phyloP scores from a whole-genome alignment of 2,113 vertebrate species.

The Syngnathoides biaculeatus region DNA sequence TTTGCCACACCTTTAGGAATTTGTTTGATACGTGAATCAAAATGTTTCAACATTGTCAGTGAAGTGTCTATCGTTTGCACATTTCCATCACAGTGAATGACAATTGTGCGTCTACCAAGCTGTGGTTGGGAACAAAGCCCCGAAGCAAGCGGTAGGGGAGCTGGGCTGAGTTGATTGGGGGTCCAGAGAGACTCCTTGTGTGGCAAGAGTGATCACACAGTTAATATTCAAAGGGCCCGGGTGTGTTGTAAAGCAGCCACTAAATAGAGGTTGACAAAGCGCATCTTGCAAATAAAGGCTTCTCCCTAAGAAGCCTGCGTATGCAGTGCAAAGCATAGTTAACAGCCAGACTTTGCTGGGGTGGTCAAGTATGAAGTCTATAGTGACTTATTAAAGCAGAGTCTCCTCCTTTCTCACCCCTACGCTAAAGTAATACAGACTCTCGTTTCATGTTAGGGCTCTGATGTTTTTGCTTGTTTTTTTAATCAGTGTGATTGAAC shows the following conservation, averaged over 20 bases:
- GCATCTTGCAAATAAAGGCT: constrained; percentile 62
- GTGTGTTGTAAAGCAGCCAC: constrained; percentile 66
- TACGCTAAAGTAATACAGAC: constrained; percentile 26
- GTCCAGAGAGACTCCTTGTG: constrained; percentile 67
- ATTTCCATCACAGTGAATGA: constrained; percentile 30
- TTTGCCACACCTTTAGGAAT: constrained; percentile 6
- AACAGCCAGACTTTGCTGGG: constrained; percentile 54
- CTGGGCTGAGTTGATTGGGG: constrained; percentile 33
- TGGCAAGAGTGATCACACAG: constrained; percentile 75
- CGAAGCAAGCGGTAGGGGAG: constrained; percentile 36
- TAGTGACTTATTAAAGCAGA: constrained; percentile 64
- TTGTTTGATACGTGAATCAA: background rate
- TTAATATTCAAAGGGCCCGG: constrained; percentile 74
- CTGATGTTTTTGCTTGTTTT: background rate
- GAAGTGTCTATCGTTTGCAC: background rate
- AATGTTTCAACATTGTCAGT: background rate
- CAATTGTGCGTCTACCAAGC: constrained; percentile 44
- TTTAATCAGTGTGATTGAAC: background rate
- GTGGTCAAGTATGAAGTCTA: constrained; percentile 66
- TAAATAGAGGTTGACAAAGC: constrained; percentile 76
- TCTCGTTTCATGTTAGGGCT: constrained; percentile 13
- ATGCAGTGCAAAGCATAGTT: constrained; percentile 54
- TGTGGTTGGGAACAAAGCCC: constrained; percentile 49
- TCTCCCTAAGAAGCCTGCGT: constrained; percentile 67
- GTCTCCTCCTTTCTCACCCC: constrained; percentile 45